Base-by-base conservation (phyloP, 23 tunicate genomes). In the Styela clava region DNA sequence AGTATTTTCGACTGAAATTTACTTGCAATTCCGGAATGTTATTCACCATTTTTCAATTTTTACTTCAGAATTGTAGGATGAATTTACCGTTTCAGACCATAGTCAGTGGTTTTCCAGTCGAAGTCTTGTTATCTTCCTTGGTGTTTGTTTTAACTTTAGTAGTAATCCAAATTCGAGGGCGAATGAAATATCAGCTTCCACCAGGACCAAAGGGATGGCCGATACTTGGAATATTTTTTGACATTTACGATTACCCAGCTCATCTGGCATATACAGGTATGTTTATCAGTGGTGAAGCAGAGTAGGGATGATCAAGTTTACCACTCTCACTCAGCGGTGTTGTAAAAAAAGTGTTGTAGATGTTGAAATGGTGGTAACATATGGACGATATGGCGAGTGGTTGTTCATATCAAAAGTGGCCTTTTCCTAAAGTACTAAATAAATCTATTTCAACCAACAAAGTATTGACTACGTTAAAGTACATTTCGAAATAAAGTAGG, bases 141-240 rank as follows among this genome's bases (percentile, higher is more conserved):
- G 56, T 44, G 7, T 44, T 44, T 12, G 12, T 44, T 5, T 44
- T 44, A 44, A 44, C 56, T 44, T 44, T 44, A 5, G 12, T 44
- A 7, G 56, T 12, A 44, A 44, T 44, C 7, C 56, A 44, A 44
- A 44, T 44, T 44, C 78, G 52, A 31, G 78, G 69, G 36, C 31
- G 27, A 12, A 62, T 33, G 56, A 33, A 35, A 44, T 69, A 88
- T 30, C 71, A 79, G 21, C 77, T 76, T 19, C 97, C 97, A 2
- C 98, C 98, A 7, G 98, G 98, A 12, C 98, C 98, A 30, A 93
- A 76, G 33, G 98, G 98, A 26, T 76, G 73, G 68, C 98, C 98
- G 2, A 80, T 93, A 21, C 63, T 93, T 16, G 98, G 98, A 63
- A 85, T 79, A 23, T 93, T 93, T 70, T 86, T 83, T 7, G 69